These are phyloP conservation scores for Dinomys branickii DNA, from an alignment of 2,113 vertebrate genomes.

Conservation along the genomic window DNA sequence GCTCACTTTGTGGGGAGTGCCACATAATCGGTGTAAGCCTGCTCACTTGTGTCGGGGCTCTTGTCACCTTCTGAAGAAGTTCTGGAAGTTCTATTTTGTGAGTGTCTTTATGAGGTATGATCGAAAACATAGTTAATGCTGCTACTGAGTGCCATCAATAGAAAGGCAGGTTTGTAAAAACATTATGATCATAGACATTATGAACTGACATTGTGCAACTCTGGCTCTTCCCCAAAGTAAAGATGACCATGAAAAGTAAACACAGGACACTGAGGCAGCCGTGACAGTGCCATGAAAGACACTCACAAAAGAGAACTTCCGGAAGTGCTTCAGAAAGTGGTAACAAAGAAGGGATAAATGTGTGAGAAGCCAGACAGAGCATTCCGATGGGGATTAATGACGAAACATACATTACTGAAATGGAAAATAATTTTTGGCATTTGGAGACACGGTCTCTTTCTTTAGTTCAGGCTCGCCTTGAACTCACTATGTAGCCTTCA, in stretches of 20 bases:
- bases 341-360: background rate
- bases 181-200: background rate
- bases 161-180: background rate
- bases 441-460: background rate
- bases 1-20: background rate
- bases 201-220: background rate
- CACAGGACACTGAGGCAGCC: background rate
- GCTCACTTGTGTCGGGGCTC: too few species aligned
- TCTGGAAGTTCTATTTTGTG: too few species aligned
- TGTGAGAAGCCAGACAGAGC: background rate
- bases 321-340: background rate
- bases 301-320: background rate
- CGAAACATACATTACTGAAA: background rate
- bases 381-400: background rate
- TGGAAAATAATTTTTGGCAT: background rate
- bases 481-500: too few species aligned
- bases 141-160: background rate
- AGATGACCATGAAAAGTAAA: background rate
- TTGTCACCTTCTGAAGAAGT: too few species aligned
- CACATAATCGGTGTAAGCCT: background rate
- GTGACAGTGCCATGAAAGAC: background rate
- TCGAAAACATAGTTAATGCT: background rate
- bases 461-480: background rate
- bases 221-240: background rate
- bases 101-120: too few species aligned